A percentile compares a stretch with the other conserved stretches of the same genome.
Evolutionary conservation across 2,888 invertebrate species (phyloP).

Genomic region (Hesperia comma): DNA sequence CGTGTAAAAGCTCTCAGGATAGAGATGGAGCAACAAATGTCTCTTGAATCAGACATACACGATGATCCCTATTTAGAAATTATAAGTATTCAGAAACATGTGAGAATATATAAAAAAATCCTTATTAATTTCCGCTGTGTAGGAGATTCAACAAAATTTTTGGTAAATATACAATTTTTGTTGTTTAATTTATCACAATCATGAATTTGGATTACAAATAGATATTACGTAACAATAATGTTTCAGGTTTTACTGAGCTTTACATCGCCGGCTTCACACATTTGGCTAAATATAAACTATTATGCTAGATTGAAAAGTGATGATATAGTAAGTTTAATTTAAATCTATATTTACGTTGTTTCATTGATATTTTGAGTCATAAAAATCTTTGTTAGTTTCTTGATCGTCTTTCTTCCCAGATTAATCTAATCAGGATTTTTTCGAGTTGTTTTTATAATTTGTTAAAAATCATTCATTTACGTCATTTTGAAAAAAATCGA

Average conservation of each 20-base stretch:
- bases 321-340: neutral
- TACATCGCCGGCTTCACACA: neutral
- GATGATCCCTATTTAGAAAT: neutral
- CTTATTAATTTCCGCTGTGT: neutral
- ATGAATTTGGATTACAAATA: too few relatives aligned
- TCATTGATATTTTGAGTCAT: too few relatives aligned
- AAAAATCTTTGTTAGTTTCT: too few relatives aligned
- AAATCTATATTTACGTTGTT: too few relatives aligned
- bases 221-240: neutral
- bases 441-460: too few relatives aligned
- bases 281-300: neutral
- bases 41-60: neutral
- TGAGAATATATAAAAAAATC: neutral
- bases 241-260: neutral
- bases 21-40: conserved; percentile 15
- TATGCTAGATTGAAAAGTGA: neutral
- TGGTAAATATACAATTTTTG: conserved; percentile 1
- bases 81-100: conserved; percentile 1
- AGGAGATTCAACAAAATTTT: neutral
- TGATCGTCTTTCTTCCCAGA: too few relatives aligned
- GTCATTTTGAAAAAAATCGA: too few relatives aligned
- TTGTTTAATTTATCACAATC: neutral
- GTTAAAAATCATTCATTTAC: too few relatives aligned
- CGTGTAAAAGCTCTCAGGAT: conserved; percentile 27
- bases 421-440: too few relatives aligned